A percentile compares a stretch with the other conserved stretches of the same genome.
These are phyloP conservation scores for Danionella dracula DNA, from an alignment of 2,797 vertebrate species.

Conservation along the genomic window DNA sequence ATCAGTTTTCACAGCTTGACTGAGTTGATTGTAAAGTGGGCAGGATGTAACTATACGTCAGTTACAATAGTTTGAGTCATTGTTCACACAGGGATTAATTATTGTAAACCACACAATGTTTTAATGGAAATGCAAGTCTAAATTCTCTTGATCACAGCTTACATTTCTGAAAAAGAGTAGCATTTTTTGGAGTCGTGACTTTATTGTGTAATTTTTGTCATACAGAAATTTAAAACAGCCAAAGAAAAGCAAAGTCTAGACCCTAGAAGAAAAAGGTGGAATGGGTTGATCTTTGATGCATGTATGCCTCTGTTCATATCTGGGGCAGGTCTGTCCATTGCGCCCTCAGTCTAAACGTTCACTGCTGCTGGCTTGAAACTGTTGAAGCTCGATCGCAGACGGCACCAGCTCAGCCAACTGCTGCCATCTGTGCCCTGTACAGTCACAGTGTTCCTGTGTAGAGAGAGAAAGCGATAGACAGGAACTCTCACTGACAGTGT, in stretches of 20 bases:
- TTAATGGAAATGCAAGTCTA: not conserved
- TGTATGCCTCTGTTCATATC: conserved; percentile 29
- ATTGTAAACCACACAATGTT: not conserved
- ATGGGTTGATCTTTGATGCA: conserved; percentile 6
- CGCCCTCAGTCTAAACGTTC: conserved; percentile 27
- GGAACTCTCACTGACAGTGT: conserved; percentile 15
- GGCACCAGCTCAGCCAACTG: conserved; percentile 37
- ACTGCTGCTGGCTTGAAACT: conserved; percentile 23
- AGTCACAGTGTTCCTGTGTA: conserved; percentile 40
- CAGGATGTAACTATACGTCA: too few relatives aligned
- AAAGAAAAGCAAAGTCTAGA: not conserved
- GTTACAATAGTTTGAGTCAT: too few relatives aligned
- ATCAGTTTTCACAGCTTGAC: too few relatives aligned
- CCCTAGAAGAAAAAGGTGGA: conserved; percentile 5
- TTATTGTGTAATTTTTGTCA: not conserved
- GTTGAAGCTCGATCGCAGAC: conserved; percentile 31
- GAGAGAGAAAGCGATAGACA: conserved; percentile 15
- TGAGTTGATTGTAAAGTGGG: too few relatives aligned
- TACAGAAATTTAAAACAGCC: not conserved
- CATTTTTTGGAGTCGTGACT: not conserved
- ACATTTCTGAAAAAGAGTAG: not conserved
- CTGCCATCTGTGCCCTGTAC: conserved; percentile 47
- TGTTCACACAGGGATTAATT: not conserved
- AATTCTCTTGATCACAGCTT: not conserved
- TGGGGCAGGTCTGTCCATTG: conserved; percentile 19